Base-by-base conservation (phyloP, 2,888 invertebrate genomes). In the Panzeria rudis region DNA sequence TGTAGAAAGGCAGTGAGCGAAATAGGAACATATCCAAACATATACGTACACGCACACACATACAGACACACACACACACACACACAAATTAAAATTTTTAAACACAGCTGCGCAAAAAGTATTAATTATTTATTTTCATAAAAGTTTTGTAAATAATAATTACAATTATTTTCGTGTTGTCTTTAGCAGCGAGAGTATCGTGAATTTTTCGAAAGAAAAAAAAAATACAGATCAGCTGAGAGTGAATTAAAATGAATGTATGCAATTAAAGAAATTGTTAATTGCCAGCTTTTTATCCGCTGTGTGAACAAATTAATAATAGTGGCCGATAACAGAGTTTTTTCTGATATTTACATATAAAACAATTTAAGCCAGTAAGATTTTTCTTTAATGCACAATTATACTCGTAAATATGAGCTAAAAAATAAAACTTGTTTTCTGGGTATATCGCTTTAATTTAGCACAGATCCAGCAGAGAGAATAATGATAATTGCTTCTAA, bases 81-180 rank as follows among this genome's bases (percentile, higher is more conserved):
- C 1, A 38, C 38, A 13, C 11, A 38, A 20, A 29, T 54, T 17
- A 1, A 15, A 59, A 68, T 35, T 38, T 66, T 23, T 4, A 38
- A 25, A 38, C 35, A 7, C 77, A 77, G 56, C 68, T 68, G 77
- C 25, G 9, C 7, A 15, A 15, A 76, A 20, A 76, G 2, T 20
- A 47, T 35, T 47, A 77, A 68, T 56, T 47, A 56, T 68, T 6
- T 32, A 35, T 50, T 3, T 23, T 23, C 47, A 20, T 59, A 47
- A 38, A 25, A 56, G 25, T 5, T 47, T 44, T 23, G 38, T 17
- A 64, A 76, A 66, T 66, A 56, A 56, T 17, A 76, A 66, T 76
- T 66, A 54, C 17, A 35, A 73, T 47, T 35, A 61, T 73, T 59
- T 32, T 61, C 13, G 3, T 23, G 32, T 20, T 61, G 29, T 17